Evolutionary conservation across 2,888 invertebrate species (phyloP).

Genomic region (Drosophila paramelanica): DNA sequence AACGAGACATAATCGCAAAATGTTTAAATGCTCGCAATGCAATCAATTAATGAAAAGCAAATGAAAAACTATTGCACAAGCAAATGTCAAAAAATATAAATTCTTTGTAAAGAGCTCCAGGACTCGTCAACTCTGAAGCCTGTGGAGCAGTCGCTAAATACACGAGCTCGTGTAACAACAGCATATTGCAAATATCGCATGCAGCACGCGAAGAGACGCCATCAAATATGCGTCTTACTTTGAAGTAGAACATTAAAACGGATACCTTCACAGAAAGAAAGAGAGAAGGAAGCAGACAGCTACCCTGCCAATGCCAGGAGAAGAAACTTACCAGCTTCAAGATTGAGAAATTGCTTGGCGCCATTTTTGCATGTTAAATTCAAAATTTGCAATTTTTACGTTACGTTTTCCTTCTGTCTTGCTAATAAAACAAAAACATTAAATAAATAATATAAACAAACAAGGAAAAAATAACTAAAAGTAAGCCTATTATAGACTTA

Average conservation of each 20-base stretch:
- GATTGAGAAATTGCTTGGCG: conserved; percentile 38
- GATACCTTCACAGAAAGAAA: background rate
- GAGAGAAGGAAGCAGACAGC: conserved; percentile 9
- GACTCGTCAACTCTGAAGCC: background rate
- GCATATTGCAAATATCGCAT: background rate
- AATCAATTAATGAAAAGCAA: conserved; percentile 1
- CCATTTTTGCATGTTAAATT: conserved; percentile 63
- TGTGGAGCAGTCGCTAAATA: background rate
- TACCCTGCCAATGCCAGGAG: conserved; percentile 6
- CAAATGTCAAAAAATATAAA: background rate
- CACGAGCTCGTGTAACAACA: conserved; percentile 4
- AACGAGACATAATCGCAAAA: conserved; percentile 24
- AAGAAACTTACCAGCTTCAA: conserved; percentile 1
- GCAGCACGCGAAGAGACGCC: background rate
- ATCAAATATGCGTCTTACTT: conserved; percentile 16
- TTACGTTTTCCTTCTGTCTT: conserved; percentile 53
- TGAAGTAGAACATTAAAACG: conserved; percentile 15
- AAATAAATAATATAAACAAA: conserved; percentile 32
- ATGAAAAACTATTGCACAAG: conserved; percentile 1
- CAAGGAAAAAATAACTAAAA: conserved; percentile 46
- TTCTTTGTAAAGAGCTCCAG: background rate
- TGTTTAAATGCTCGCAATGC: conserved; percentile 35
- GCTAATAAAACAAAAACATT: conserved; percentile 34
- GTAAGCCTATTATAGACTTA: conserved; percentile 79
- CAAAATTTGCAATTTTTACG: conserved; percentile 43